Evolutionary conservation across 2,888 invertebrate genomes (phyloP).

Genomic region (Melanchra persicariae): DNA sequence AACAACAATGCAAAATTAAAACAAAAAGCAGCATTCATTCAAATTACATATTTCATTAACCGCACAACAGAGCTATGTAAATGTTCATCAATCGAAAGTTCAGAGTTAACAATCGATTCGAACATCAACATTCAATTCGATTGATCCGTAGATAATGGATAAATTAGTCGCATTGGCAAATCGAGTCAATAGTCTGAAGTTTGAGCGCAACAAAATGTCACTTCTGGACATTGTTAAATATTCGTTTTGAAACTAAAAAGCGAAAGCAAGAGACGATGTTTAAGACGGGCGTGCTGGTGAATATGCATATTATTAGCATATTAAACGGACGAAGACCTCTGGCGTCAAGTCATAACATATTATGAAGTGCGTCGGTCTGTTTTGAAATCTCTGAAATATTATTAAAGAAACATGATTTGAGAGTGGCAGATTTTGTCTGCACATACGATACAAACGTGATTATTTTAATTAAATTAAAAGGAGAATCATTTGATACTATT

Average conservation of each 20-base stretch:
- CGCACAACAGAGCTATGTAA: conserved; percentile 29
- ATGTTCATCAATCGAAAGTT: conserved; percentile 33
- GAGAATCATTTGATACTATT: no score
- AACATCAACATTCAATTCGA: conserved; percentile 44
- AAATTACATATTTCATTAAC: conserved; percentile 26
- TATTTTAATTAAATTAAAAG: neutral
- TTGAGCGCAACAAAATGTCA: conserved; percentile 27
- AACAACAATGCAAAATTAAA: conserved; percentile 37
- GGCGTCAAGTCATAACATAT: conserved; percentile 40
- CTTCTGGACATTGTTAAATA: conserved; percentile 22
- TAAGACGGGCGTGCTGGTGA: conserved; percentile 12
- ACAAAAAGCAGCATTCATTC: conserved; percentile 18
- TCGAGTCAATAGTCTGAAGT: conserved; percentile 14
- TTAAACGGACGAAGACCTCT: conserved; percentile 39
- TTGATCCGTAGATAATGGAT: conserved; percentile 49
- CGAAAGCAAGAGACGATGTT: conserved; percentile 49
- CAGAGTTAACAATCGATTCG: conserved; percentile 34
- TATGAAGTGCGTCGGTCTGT: conserved; percentile 38
- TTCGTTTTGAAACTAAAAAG: conserved; percentile 54
- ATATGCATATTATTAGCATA: conserved; percentile 61
- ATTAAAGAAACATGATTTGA: neutral
- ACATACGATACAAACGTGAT: neutral
- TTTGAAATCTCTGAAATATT: conserved; percentile 26
- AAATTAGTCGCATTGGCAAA: conserved; percentile 47
- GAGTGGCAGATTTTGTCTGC: neutral